Conservation (phyloP, 2,113 vertebrate genomes). For the Phodopus roborovskii region DNA sequence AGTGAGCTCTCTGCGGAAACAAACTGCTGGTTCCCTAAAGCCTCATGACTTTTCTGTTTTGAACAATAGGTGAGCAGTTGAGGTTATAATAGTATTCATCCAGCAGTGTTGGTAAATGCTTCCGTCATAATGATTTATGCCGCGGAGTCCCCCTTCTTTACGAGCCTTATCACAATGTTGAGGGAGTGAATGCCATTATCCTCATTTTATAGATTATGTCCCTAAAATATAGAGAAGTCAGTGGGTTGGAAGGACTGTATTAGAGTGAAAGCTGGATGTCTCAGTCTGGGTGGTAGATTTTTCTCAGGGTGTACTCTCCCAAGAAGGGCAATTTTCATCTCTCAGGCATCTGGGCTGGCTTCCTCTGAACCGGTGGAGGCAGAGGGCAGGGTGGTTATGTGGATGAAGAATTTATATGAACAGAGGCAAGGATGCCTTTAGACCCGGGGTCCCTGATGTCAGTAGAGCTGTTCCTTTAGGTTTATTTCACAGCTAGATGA, state of each 20-base stretch:
- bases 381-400: not conserved
- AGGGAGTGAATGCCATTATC: not conserved
- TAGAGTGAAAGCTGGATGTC: not conserved
- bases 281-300: not conserved
- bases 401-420: not conserved
- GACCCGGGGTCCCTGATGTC: not conserved
- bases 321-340: not conserved
- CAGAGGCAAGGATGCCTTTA: not conserved
- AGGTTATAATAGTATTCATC: not conserved
- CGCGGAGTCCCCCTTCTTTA: not conserved
- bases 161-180: not conserved
- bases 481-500: conserved; percentile 59
- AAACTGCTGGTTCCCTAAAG: not conserved
- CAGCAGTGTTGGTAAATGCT: not conserved
- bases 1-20: not conserved
- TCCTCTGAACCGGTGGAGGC: conserved; percentile 9
- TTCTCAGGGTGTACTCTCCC: not conserved
- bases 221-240: not conserved
- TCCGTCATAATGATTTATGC: not conserved
- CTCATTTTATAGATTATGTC: not conserved
- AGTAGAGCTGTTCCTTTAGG: conserved; percentile 7
- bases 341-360: not conserved
- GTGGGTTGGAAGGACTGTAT: not conserved
- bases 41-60: not conserved
- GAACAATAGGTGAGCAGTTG: not conserved